Conservation (phyloP, 2,113 vertebrate genomes). For the Hyaena hyaena region DNA sequence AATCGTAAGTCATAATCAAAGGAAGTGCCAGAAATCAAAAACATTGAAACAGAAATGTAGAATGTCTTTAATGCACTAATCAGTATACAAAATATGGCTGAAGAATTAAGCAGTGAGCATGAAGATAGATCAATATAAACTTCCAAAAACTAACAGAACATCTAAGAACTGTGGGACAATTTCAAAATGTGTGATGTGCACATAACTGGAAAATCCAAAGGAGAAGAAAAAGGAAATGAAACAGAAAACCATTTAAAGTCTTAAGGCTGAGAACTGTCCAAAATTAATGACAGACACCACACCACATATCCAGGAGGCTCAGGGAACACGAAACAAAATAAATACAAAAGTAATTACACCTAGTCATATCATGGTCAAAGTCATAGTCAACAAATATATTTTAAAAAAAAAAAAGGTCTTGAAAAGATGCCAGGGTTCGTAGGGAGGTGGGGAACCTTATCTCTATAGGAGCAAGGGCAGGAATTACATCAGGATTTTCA, state of each 20-base stretch:
- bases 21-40: background rate
- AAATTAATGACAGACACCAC: background rate
- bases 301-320: background rate
- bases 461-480: background rate
- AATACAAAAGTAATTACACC: background rate
- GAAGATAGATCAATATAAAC: background rate
- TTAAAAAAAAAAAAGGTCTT: background rate
- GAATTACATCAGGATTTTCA: background rate
- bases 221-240: background rate
- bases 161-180: background rate
- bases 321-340: background rate
- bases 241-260: background rate
- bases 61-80: background rate
- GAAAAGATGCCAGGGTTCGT: background rate
- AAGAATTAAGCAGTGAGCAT: background rate
- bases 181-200: background rate
- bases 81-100: background rate
- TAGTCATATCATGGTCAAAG: background rate
- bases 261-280: background rate
- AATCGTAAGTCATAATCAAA: background rate
- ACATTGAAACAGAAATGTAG: background rate
- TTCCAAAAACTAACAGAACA: background rate
- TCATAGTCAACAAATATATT: background rate
- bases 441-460: background rate
- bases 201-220: background rate